Conservation (phyloP, 2,113 vertebrate genomes). For the Cyprinodon brontotheroides region DNA sequence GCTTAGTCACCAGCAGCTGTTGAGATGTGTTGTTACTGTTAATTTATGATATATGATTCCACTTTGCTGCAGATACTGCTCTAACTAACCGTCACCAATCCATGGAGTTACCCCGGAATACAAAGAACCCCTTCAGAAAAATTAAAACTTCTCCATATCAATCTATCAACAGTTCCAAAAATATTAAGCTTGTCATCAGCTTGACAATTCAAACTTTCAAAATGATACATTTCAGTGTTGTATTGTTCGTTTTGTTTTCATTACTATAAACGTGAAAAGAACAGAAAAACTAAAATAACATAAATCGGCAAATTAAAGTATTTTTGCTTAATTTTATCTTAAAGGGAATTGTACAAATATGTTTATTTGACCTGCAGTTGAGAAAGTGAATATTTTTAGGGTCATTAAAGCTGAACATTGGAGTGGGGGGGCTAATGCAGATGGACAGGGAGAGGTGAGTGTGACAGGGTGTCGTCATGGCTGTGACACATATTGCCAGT, state of each 20-base stretch:
- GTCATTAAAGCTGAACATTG: constrained; percentile 45
- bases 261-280: not conserved
- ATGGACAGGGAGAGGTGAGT: constrained; percentile 30
- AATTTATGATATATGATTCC: constrained; percentile 52
- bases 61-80: constrained; percentile 58
- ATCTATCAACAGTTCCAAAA: no score
- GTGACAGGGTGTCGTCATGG: constrained; percentile 68
- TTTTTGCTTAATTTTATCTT: not conserved
- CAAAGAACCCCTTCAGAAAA: constrained; percentile 5
- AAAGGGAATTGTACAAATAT: constrained; percentile 3
- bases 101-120: constrained; percentile 37
- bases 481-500: constrained; percentile 79
- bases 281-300: not conserved
- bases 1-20: constrained; percentile 75
- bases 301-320: not conserved
- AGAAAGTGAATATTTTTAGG: constrained; percentile 46
- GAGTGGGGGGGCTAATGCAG: constrained; percentile 25
- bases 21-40: constrained; percentile 57
- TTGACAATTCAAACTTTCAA: no score
- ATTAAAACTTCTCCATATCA: not conserved
- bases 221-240: no score
- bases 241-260: not conserved
- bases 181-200: no score
- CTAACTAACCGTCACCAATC: constrained; percentile 57
- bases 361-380: constrained; percentile 37